Base-by-base conservation (phyloP, 2,113 vertebrate species). In the Dendropsophus ebraccatus region DNA sequence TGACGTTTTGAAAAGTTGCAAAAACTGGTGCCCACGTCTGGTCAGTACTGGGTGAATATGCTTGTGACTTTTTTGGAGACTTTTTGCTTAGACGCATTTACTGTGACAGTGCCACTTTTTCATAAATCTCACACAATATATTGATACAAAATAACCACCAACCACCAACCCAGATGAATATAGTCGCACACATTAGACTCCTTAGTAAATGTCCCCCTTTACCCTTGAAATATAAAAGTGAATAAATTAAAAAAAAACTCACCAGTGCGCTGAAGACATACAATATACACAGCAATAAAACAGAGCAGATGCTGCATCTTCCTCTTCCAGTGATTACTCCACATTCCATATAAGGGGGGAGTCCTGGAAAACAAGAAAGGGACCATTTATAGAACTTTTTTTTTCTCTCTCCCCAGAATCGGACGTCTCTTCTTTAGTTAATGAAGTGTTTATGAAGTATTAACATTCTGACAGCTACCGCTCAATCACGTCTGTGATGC, bases 311-410 rank as follows among this genome's bases (percentile, higher is more conserved):
- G 88, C 30, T 78, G 88, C 87, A 95, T 92, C 90, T 95, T 96
- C 97, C 94, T 93, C 91, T 95, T 95, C 94, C 92, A 94, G 47
- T 87, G 91, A 89, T 89, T 91, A 87, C 93, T 94, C 92, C 94
- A 94, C 91, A 92, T 89, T 87, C 92, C 87, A 81, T 84, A 91
- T 52, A 90, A 82, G 83, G 86, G 90, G 85, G 91, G 94, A 93
- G 95, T 95, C 97, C 97, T 99, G 90, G 37, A 47, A 58, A 28
- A 81, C 37, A 88, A 75, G 45, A 89, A 90, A 88, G 25, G 1
- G 77, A 81, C 16, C 72, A n/a, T 88, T 91, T 88, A 91, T 79
- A 16, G 28, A 67, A 23, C 28, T 87, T 41, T 23, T 73, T 58
- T 2, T 74, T 52, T 84, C 25, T 58, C 4, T 74, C 70, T 84